Conservation (phyloP, 2,888 invertebrate genomes). For the Piscicola geometra region DNA sequence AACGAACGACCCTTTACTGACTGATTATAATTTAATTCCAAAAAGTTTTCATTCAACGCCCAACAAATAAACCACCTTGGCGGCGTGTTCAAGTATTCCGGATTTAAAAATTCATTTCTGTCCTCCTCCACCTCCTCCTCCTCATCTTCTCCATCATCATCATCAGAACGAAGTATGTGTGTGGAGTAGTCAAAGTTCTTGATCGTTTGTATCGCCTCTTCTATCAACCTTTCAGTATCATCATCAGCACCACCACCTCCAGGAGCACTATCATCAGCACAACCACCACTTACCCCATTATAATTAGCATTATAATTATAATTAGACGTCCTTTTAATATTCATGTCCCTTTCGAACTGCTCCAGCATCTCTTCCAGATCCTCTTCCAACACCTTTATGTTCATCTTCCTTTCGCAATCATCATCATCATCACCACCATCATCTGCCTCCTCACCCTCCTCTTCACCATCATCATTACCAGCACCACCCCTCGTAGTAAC, state of each 20-base stretch:
- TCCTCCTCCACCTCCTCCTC: slow-evolving; percentile 3
- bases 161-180: neutral
- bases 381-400: neutral
- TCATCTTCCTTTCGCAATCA: neutral
- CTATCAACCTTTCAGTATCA: neutral
- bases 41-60: neutral
- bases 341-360: neutral
- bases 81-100: neutral
- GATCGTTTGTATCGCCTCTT: neutral
- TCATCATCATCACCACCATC: neutral
- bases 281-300: no score
- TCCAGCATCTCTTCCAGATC: neutral
- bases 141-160: slow-evolving; percentile 5
- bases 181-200: neutral
- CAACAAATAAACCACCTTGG: neutral
- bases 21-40: neutral
- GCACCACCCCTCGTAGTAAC: no score
- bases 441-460: neutral
- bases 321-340: slow-evolving; percentile 3
- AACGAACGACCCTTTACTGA: neutral
- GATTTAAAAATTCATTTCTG: neutral
- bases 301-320: slow-evolving; percentile 19
- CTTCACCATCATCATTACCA: no score
- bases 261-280: neutral
- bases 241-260: neutral